Percentiles rank a stretch among this genome's conserved stretches.
These are phyloP conservation scores for Notocelia uddmanniana DNA, from an alignment of 2,888 invertebrate genomes.

Conservation along the genomic window DNA sequence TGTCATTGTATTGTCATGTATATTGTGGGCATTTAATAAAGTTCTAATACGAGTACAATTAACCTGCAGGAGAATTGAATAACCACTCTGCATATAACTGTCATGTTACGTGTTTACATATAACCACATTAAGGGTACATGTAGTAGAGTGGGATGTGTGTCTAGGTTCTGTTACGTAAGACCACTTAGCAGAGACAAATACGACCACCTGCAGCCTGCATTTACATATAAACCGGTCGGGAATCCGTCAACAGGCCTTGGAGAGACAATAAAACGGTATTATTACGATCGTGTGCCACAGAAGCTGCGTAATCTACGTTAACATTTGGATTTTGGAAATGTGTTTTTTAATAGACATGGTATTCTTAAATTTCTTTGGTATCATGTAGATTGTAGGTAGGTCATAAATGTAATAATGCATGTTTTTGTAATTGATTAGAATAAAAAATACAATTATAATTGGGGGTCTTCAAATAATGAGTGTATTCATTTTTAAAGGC, in stretches of 20 bases:
- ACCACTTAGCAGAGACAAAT: conserved; percentile 6
- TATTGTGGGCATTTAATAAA: too few relatives aligned
- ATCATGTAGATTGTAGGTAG: too few relatives aligned
- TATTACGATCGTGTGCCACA: background rate
- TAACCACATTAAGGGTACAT: background rate
- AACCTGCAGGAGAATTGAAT: too few relatives aligned
- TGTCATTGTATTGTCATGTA: too few relatives aligned
- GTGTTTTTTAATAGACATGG: background rate
- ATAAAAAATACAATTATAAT: too few relatives aligned
- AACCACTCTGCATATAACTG: too few relatives aligned
- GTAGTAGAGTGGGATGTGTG: background rate
- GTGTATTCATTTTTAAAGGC: too few relatives aligned
- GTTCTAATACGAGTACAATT: too few relatives aligned
- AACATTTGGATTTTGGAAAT: background rate
- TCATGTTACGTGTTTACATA: background rate
- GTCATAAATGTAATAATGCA: too few relatives aligned
- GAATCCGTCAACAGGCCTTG: conserved; percentile 13
- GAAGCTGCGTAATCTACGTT: background rate
- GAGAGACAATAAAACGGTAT: conserved; percentile 12
- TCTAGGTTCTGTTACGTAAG: conserved; percentile 7
- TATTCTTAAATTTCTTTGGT: too few relatives aligned
- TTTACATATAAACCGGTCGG: conserved; percentile 39
- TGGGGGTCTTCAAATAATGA: too few relatives aligned
- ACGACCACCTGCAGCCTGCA: conserved; percentile 4
- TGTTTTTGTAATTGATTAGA: too few relatives aligned